These are phyloP conservation scores for Aspidoscelis tigris DNA, from an alignment of 2,113 vertebrate species.

Conservation along the genomic window DNA sequence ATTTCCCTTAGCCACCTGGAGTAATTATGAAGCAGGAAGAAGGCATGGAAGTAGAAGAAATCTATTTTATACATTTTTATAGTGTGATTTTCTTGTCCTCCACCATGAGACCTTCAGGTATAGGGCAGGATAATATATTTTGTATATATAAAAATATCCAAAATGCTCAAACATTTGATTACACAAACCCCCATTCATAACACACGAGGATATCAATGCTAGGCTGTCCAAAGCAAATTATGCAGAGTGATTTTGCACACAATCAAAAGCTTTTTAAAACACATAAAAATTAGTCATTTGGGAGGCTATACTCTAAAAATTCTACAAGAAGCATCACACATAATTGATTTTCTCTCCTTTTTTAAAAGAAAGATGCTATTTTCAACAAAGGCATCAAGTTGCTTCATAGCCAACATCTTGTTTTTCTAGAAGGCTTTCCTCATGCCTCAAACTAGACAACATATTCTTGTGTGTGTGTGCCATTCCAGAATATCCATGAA, in stretches of 20 bases:
- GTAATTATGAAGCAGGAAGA: too few species aligned
- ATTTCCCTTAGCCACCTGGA: too few species aligned
- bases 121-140: too few species aligned
- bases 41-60: too few species aligned
- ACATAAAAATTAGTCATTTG: too few species aligned
- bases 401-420: background rate
- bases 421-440: constrained; percentile 15
- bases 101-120: too few species aligned
- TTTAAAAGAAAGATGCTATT: background rate
- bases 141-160: background rate
- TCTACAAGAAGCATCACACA: background rate
- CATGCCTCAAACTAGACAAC: background rate
- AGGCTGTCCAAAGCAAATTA: background rate
- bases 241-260: accelerated
- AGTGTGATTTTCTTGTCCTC: too few species aligned
- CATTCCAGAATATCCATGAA: background rate
- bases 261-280: background rate
- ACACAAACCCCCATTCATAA: background rate
- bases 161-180: background rate
- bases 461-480: background rate
- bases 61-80: too few species aligned
- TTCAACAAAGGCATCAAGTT: background rate
- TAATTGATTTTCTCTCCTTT: too few species aligned
- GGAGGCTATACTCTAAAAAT: background rate
- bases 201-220: background rate